These are phyloP conservation scores for Halotydeus destructor DNA, from an alignment of 1,140 invertebrate species.

Conservation along the genomic window DNA sequence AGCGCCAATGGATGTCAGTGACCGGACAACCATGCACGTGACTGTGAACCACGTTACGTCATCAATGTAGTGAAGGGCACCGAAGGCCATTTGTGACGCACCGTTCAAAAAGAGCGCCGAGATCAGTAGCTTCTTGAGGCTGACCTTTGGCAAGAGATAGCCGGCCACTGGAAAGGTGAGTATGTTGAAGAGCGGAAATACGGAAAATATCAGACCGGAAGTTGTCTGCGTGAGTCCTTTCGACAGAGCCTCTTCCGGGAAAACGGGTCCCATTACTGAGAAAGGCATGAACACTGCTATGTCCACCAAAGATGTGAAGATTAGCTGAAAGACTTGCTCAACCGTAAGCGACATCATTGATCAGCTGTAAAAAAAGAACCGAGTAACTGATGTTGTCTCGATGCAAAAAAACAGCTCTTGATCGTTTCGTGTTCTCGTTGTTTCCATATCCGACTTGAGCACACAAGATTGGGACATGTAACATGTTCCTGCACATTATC, in stretches of 20 bases:
- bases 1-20: conserved; percentile 45
- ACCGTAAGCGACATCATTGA: no score
- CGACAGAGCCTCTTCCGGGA: conserved; percentile 38
- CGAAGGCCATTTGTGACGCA: conserved; percentile 24
- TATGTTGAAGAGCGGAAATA: conserved; percentile 46
- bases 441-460: no score
- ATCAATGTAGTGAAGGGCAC: conserved; percentile 35
- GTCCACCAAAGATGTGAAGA: conserved; percentile 23
- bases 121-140: conserved; percentile 32
- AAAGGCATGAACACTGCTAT: conserved; percentile 50
- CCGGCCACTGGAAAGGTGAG: conserved; percentile 43
- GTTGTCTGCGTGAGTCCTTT: conserved; percentile 40
- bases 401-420: no score
- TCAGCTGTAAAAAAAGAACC: no score
- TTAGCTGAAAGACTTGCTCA: conserved; percentile 16
- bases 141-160: conserved; percentile 39
- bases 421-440: no score
- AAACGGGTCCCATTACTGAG: conserved; percentile 53
- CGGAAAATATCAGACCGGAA: conserved; percentile 46
- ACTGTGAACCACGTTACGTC: conserved; percentile 34
- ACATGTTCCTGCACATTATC: no score
- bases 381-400: no score
- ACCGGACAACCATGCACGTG: conserved; percentile 45
- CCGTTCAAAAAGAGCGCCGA: conserved; percentile 22
- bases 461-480: no score